Conservation (phyloP, 2,113 vertebrate species). For the Dinomys branickii region DNA sequence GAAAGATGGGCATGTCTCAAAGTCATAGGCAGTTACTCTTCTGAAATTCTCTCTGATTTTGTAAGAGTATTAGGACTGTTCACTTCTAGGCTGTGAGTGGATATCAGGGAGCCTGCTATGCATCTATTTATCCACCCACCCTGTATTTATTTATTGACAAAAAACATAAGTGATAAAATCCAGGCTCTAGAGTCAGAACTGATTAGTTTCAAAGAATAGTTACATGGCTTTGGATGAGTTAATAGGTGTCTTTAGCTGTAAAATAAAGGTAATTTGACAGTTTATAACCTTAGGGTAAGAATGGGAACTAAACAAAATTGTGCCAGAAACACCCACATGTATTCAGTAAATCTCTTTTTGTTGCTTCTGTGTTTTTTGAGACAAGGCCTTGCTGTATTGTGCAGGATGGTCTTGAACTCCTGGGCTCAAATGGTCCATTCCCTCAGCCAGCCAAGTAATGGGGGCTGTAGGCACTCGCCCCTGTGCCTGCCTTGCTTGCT, state of each 20-base stretch:
- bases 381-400: neutral
- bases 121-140: neutral
- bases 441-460: neutral
- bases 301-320: neutral
- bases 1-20: neutral
- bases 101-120: neutral
- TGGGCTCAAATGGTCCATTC: neutral
- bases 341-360: neutral
- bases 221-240: neutral
- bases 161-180: neutral
- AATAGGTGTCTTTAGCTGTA: neutral
- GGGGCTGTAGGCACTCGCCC: neutral
- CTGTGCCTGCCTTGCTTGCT: neutral
- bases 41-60: constrained; percentile 24
- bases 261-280: neutral
- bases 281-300: neutral
- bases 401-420: neutral
- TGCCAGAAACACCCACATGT: neutral
- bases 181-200: neutral
- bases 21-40: neutral
- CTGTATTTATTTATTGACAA: neutral
- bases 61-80: neutral
- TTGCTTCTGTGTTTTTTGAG: neutral
- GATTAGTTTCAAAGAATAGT: neutral
- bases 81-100: neutral